These are phyloP conservation scores for Atopsyche davidsoni DNA, from an alignment of 1,140 invertebrate species.

Conservation along the genomic window DNA sequence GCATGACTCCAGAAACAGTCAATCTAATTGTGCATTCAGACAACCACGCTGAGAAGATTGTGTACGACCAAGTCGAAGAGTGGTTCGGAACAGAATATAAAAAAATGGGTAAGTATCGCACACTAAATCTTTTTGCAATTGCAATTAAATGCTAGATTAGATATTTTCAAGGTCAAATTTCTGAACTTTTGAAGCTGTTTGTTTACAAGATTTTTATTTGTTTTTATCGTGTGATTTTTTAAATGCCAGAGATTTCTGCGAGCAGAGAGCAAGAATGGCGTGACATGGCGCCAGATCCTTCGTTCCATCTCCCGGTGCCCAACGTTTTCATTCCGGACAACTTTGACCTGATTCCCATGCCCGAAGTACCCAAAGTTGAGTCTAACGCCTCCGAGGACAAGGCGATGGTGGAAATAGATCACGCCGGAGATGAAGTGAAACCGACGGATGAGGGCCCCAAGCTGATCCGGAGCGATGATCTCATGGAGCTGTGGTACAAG, in stretches of 20 bases:
- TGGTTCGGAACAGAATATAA: conserved; percentile 68
- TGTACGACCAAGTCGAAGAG: conserved; percentile 59
- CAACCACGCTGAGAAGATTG: conserved; percentile 50
- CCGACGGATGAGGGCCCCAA: conserved; percentile 48
- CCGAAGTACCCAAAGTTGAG: no score
- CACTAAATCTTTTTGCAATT: conserved; percentile 5
- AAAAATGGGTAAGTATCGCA: conserved; percentile 38
- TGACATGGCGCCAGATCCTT: no score
- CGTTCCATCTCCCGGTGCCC: conserved; percentile 64
- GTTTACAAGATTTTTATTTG: neutral
- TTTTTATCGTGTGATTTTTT: no score
- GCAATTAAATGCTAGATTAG: no score
- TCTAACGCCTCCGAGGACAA: conserved; percentile 18
- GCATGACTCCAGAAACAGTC: conserved; percentile 63
- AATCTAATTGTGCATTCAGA: conserved; percentile 66
- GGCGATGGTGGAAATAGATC: neutral
- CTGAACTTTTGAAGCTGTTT: neutral
- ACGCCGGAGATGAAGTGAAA: neutral
- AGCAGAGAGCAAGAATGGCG: no score
- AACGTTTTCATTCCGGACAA: conserved; percentile 81
- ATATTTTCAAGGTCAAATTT: no score
- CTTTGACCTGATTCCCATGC: conserved; percentile 59
- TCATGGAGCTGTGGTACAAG: conserved; percentile 78
- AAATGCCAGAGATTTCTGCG: no score
- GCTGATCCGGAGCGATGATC: conserved; percentile 55